Evolutionary conservation across 1,140 invertebrate species (phyloP), one percentile per base, ranked within the genome.

Genomic region (Phocides pigmalion): DNA sequence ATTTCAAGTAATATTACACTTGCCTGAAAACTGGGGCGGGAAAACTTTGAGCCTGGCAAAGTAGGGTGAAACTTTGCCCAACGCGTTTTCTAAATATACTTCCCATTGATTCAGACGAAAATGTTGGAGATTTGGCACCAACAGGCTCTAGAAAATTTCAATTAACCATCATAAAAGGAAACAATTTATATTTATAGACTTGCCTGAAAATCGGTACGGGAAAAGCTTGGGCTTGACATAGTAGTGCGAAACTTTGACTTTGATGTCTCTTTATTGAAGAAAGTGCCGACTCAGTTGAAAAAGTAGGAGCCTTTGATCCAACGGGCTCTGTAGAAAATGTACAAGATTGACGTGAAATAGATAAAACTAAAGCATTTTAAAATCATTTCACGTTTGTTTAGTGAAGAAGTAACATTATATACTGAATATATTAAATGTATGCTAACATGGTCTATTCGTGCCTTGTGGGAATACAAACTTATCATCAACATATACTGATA

Each of bases 181-280:
- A 65, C 19, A 65, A 54, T 37, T 28, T 35, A 70, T 56, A 20
- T 62, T 61, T 20, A 6, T 65, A 53, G 74, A 91, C 89, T 92
- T 93, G 93, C 93, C 93, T 93, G 86, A 93, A 92, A 54, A 92
- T 87, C 19, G 93, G 93, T 64, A 94, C 93, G 63, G 95, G 96
- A 90, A 93, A 95, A 62, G 94, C 95, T 89, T 96, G 95, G 44
- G 95, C 95, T 82, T 94, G 95, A 77, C 95, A 96, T 3, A 96
- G 88, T 47, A 96, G 81, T 12, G 93, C 93, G 87, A 95, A 95
- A 76, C 84, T 92, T 91, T 91, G 87, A 66, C 74, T 89, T 76
- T 85, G 82, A 68, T 87, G 74, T 62, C 93, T 92, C 72, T 92
- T 93, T 79, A 94, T 85, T 70, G 87, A 89, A 50, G 89, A 91